These are phyloP conservation scores for Elephantulus edwardii DNA, from an alignment of 2,113 vertebrate species.

Conservation along the genomic window DNA sequence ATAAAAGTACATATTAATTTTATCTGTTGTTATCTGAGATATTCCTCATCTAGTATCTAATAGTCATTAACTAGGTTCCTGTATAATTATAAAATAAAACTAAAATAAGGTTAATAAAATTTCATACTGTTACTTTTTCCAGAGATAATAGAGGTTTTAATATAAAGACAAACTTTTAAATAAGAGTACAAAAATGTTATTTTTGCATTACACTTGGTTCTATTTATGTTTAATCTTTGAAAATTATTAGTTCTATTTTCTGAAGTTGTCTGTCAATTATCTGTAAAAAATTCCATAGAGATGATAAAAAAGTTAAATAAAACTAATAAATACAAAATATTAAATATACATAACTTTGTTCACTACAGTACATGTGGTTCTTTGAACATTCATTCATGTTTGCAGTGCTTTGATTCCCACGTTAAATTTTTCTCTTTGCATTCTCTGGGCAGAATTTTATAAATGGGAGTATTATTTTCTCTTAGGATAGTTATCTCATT, in stretches of 20 bases:
- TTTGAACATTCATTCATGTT: conserved; percentile 28
- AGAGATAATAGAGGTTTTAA: not conserved
- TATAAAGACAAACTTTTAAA: not conserved
- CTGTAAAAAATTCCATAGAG: conserved; percentile 28
- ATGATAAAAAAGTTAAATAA: conserved; percentile 47
- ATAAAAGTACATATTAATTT: conserved; percentile 13
- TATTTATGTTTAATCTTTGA: conserved; percentile 61
- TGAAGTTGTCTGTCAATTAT: conserved; percentile 51
- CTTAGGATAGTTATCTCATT: conserved; percentile 33
- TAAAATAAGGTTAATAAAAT: not conserved
- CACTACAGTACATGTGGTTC: conserved; percentile 36
- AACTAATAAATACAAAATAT: not conserved
- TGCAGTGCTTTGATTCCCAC: conserved; percentile 15
- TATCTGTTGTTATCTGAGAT: not conserved
- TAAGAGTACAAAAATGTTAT: conserved; percentile 50
- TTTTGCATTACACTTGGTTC: conserved; percentile 39
- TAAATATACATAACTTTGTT: not conserved
- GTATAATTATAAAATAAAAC: not conserved
- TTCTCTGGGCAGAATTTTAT: conserved; percentile 46
- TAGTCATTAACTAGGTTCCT: not conserved
- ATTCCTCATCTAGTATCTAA: not conserved
- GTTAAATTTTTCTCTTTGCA: conserved; percentile 36
- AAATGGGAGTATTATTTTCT: conserved; percentile 44
- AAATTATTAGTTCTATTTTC: conserved; percentile 42
- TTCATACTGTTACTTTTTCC: not conserved